These are phyloP conservation scores for Clostera curtula DNA, from an alignment of 2,888 invertebrate species.

Conservation along the genomic window DNA sequence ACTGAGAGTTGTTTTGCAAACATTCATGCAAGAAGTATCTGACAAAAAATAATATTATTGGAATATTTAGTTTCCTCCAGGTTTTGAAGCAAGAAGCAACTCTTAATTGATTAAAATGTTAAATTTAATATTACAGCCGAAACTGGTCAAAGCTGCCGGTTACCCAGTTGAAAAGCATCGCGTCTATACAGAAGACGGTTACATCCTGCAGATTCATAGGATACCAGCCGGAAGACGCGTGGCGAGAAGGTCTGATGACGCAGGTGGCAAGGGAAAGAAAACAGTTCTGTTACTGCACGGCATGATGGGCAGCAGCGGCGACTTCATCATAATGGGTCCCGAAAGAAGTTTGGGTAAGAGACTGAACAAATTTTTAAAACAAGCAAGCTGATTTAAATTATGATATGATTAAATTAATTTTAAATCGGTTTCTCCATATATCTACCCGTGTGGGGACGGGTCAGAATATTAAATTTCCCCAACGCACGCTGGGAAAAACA, in stretches of 20 bases:
- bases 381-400: background rate
- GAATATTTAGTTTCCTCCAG: no score
- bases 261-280: conserved; percentile 42
- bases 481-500: no score
- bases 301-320: conserved; percentile 78
- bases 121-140: conserved; percentile 61
- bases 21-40: no score
- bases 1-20: no score
- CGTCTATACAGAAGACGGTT: conserved; percentile 75
- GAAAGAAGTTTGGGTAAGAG: conserved; percentile 76
- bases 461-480: no score
- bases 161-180: conserved; percentile 69
- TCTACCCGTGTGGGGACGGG: no score
- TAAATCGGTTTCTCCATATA: no score
- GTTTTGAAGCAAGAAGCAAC: no score
- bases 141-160: conserved; percentile 57
- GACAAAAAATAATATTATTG: no score
- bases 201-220: conserved; percentile 76
- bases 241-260: conserved; percentile 31
- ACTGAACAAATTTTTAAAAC: background rate
- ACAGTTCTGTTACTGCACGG: conserved; percentile 75
- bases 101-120: no score
- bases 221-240: conserved; percentile 67
- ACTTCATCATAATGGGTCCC: conserved; percentile 81
- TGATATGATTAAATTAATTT: no score